Conservation (phyloP, 2,888 invertebrate genomes). For the Zootermopsis nevadensis region DNA sequence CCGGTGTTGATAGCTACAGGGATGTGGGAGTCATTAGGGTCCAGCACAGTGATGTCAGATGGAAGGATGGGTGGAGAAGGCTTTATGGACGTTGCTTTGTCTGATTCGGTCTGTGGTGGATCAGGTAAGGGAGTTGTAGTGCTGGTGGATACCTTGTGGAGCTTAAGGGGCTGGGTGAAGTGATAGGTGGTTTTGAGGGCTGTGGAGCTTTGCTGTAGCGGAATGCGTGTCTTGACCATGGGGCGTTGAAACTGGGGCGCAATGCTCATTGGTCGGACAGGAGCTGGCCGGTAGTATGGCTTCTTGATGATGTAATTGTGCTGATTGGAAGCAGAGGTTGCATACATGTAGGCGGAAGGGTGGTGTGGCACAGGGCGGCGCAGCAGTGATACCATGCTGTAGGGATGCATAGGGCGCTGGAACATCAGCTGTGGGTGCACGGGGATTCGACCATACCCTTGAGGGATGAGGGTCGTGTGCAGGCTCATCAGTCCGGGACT, state of each 20-base stretch:
- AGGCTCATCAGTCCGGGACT: constrained; percentile 19
- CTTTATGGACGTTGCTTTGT: constrained; percentile 60
- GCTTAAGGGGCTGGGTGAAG: constrained; percentile 13
- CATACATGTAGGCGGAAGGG: constrained; percentile 35
- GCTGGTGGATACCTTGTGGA: constrained; percentile 9
- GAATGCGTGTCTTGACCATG: background rate
- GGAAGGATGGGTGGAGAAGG: constrained; percentile 54
- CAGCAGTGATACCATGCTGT: constrained; percentile 47
- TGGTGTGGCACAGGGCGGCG: constrained; percentile 45
- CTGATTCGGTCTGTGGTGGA: constrained; percentile 40
- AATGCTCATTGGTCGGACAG: background rate
- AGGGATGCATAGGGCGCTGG: constrained; percentile 52
- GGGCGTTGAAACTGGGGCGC: background rate
- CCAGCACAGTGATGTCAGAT: constrained; percentile 10
- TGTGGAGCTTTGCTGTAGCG: background rate
- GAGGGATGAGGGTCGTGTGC: constrained; percentile 19
- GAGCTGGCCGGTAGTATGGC: constrained; percentile 48
- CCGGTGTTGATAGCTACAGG: constrained; percentile 69
- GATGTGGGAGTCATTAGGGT: background rate
- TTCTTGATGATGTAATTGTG: constrained; percentile 49
- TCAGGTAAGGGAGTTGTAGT: constrained; percentile 49
- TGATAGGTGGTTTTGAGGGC: constrained; percentile 10
- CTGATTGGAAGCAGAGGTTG: constrained; percentile 9
- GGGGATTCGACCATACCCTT: constrained; percentile 13
- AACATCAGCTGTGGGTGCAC: constrained; percentile 46